phyloP scores from a whole-genome alignment of 53 echinoderm and acorn worm genomes.

The Crossaster papposus region DNA sequence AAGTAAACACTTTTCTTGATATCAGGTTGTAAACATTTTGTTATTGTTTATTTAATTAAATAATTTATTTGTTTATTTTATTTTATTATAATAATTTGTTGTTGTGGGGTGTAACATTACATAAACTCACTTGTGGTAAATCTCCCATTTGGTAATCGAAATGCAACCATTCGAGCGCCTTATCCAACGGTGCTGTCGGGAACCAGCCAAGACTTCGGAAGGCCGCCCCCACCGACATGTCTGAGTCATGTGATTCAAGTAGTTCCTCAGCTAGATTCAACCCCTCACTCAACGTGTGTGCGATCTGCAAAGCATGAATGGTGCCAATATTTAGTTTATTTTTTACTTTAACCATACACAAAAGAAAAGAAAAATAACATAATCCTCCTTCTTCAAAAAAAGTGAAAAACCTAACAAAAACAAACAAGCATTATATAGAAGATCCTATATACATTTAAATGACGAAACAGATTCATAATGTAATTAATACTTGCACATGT shows the following conservation, averaged over 20 bases:
- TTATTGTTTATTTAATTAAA: no score
- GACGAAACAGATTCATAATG: no score
- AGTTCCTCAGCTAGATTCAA: constrained; percentile 62
- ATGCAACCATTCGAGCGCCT: constrained; percentile 58
- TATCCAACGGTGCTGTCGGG: constrained; percentile 42
- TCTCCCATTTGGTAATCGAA: constrained; percentile 61
- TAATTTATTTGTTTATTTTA: no score
- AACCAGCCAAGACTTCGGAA: constrained; percentile 59
- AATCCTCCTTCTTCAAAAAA: no score
- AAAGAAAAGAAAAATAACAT: not conserved
- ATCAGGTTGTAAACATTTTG: no score
- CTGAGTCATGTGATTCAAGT: constrained; percentile 61
- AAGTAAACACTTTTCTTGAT: no score
- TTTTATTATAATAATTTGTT: no score
- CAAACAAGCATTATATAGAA: no score
- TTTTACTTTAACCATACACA: not conserved
- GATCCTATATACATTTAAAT: no score
- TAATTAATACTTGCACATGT: no score
- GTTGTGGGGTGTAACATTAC: no score
- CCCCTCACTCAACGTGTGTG: constrained; percentile 36
- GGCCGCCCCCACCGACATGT: constrained; percentile 68
- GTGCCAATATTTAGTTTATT: not conserved
- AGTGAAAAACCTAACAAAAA: no score
- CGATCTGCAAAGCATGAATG: constrained; percentile 12
- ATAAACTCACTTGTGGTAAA: constrained; percentile 48